A percentile compares a stretch with the other conserved stretches of the same genome.
These are phyloP conservation scores for Ricordea florida DNA, from an alignment of 92 coral and sea anemone species.

Conservation along the genomic window DNA sequence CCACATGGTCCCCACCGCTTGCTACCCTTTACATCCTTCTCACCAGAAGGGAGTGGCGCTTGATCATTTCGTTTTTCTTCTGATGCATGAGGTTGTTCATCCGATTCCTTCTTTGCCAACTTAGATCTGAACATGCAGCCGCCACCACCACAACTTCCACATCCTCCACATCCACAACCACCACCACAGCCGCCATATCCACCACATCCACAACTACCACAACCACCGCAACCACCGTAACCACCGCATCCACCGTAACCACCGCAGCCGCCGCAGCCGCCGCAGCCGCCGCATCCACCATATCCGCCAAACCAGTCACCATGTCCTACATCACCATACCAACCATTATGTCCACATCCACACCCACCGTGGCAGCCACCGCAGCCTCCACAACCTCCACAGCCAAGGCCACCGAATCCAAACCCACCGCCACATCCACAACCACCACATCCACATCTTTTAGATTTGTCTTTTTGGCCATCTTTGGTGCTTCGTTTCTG, in stretches of 20 bases:
- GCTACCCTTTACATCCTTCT: slow-evolving; percentile 48
- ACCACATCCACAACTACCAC: slow-evolving; percentile 24
- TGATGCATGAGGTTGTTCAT: background rate
- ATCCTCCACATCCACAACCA: slow-evolving; percentile 41
- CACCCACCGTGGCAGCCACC: slow-evolving; percentile 49
- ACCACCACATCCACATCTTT: slow-evolving; percentile 64
- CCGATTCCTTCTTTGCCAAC: slow-evolving; percentile 41
- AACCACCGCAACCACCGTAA: slow-evolving; percentile 59
- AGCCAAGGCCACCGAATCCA: no score
- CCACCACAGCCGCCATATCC: slow-evolving; percentile 25
- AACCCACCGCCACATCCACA: slow-evolving; percentile 40
- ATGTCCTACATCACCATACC: slow-evolving; percentile 3
- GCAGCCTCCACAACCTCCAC: slow-evolving; percentile 29
- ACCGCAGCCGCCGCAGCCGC: slow-evolving; percentile 38
- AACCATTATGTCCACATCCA: slow-evolving; percentile 52
- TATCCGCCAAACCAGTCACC: slow-evolving; percentile 32
- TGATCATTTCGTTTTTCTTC: slow-evolving; percentile 1
- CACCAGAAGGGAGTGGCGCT: slow-evolving; percentile 25
- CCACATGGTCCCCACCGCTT: slow-evolving; percentile 73
- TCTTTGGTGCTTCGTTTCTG: slow-evolving; percentile 50
- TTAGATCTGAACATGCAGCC: slow-evolving; percentile 70
- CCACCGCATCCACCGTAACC: slow-evolving; percentile 70
- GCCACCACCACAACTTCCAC: slow-evolving; percentile 54
- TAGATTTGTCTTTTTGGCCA: slow-evolving; percentile 18
- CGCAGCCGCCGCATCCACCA: slow-evolving; percentile 40